Conservation (phyloP, 2,113 vertebrate species). For the Hydrochoerus hydrochaeris region DNA sequence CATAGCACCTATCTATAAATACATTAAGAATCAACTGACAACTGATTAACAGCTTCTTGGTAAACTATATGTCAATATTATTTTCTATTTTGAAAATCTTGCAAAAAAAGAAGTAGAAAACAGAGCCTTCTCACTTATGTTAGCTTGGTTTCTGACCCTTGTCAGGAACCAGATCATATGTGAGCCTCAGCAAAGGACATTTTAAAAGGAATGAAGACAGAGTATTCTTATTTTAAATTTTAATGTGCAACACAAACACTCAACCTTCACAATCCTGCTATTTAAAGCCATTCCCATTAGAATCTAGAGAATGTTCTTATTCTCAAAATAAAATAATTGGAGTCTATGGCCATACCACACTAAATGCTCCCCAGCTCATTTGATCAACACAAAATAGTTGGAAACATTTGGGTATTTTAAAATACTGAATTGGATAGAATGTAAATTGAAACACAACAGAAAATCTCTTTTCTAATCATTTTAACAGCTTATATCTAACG, state of each 20-base stretch:
- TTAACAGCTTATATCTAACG: not conserved
- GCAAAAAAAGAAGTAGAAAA: not conserved
- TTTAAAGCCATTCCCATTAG: not conserved
- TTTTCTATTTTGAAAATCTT: not conserved
- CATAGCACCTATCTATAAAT: not conserved
- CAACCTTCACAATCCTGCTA: not conserved
- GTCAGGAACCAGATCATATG: not conserved
- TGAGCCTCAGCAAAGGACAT: not conserved
- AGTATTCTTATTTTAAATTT: not conserved
- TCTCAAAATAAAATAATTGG: not conserved
- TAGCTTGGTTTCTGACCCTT: not conserved
- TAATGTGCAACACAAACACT: not conserved
- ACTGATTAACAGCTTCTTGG: not conserved
- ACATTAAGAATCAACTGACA: not conserved
- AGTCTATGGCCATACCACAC: not conserved
- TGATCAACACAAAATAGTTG: not conserved
- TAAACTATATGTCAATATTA: not conserved
- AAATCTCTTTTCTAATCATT: slow-evolving; percentile 65
- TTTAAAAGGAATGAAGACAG: not conserved
- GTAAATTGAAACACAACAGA: slow-evolving; percentile 54
- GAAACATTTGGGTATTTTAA: slow-evolving; percentile 16
- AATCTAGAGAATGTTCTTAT: not conserved
- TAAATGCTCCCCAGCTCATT: not conserved
- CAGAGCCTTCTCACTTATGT: not conserved
- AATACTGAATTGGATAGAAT: slow-evolving; percentile 27